Evolutionary conservation across 2,888 invertebrate genomes (phyloP).

Genomic region (Tachystola acroxantha): DNA sequence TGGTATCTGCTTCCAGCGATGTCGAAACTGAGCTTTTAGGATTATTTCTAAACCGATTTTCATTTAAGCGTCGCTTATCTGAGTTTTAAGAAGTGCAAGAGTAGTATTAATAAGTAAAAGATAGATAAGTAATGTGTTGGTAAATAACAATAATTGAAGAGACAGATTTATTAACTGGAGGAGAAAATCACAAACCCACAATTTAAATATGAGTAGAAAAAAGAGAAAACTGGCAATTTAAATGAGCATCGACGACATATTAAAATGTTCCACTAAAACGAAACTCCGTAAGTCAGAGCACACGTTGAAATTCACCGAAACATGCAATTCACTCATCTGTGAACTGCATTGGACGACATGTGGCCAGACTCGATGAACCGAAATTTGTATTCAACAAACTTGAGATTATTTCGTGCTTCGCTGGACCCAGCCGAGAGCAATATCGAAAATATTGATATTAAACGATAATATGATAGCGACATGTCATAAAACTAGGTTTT

Average conservation of each 20-base stretch:
- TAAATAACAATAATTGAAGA: too few relatives aligned
- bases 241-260: too few relatives aligned
- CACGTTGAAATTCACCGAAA: constrained; percentile 2
- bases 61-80: too few relatives aligned
- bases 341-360: constrained; percentile 8
- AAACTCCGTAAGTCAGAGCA: neutral
- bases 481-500: constrained; percentile 10
- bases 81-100: too few relatives aligned
- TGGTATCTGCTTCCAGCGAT: neutral
- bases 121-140: too few relatives aligned
- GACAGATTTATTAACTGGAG: too few relatives aligned
- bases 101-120: too few relatives aligned
- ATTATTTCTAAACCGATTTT: neutral
- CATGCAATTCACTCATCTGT: constrained; percentile 4
- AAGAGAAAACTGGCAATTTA: too few relatives aligned
- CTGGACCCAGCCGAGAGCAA: constrained; percentile 23
- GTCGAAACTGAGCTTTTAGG: neutral
- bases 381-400: constrained; percentile 15
- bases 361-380: constrained; percentile 1
- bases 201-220: too few relatives aligned
- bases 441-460: constrained; percentile 20
- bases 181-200: too few relatives aligned
- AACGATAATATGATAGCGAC: constrained; percentile 27
- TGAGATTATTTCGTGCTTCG: constrained; percentile 34
- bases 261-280: neutral